Base-by-base conservation (phyloP, 2,113 vertebrate genomes). In the Melospiza melodia region DNA sequence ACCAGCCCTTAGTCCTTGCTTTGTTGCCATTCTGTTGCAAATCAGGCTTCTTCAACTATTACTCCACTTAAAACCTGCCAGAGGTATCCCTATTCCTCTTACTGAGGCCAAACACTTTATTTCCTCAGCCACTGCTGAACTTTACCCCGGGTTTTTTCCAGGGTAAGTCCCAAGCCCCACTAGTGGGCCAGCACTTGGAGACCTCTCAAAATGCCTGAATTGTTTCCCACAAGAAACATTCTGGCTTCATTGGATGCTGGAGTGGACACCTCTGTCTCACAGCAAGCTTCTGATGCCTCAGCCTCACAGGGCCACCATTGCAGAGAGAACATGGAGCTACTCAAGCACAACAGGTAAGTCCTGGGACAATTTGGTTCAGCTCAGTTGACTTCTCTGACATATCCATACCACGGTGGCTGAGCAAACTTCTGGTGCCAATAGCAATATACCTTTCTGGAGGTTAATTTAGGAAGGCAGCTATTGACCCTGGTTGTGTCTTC, bases 391-490 rank as follows among this genome's bases (percentile, higher is more conserved):
- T 62, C 79, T 85, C 33, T 59, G 46, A 23, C 19, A 3, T 27
- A 11, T 21, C 31, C 2, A 0, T 25, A 11, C 33, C 61, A 10
- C 0, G 1, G 24, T 35, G n/a, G 28, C 8, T 27, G 17, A 84
- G 49, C 8, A 91, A 82, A 90, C 17, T 35, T 39, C 11, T 55
- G n/a, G 12, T 17, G 12, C 49, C 46, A 54, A 39, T 5, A 66
- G n/a, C 2, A 4, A 33, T 6, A 4, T 7, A 25, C 1, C 2
- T 69, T 54, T 37, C 37, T 7, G 2, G 46, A 83, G 35, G 12
- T 51, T 66, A 31, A 21, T 80, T 92, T 80, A 58, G 37, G 55
- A 83, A 62, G 43, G n/a, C 15, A 65, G 2, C 7, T 39, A 11
- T 5, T 73, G 62, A n/a, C 22, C 27, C 22, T 58, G 22, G 5